Conservation (phyloP, 2,797 vertebrate species). For the Gobionotothen gibberifrons region DNA sequence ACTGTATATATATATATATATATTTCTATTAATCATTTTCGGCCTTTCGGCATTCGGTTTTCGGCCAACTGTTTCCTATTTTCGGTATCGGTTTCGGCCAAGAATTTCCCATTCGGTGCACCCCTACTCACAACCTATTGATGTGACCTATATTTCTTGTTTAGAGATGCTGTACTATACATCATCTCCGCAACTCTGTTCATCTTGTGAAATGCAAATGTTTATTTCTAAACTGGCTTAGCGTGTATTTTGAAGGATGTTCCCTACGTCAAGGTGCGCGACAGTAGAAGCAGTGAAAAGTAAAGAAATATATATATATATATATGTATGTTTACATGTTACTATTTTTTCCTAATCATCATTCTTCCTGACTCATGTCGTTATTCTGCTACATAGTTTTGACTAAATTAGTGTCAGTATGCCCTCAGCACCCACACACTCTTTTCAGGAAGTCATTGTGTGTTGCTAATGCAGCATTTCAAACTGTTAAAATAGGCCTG, state of each 20-base stretch:
- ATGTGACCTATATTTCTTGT: neutral
- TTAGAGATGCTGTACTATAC: neutral
- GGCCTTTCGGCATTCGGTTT: too few relatives aligned
- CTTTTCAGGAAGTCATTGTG: neutral
- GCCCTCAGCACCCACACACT: neutral
- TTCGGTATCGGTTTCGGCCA: too few relatives aligned
- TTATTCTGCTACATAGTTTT: slow-evolving; percentile 7
- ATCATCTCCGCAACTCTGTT: slow-evolving; percentile 27
- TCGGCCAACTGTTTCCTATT: too few relatives aligned
- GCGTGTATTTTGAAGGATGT: neutral
- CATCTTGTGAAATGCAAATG: slow-evolving; percentile 20
- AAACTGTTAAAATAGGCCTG: neutral
- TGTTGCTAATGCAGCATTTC: neutral
- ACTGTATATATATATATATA: too few relatives aligned
- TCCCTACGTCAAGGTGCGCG: neutral
- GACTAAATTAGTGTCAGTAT: neutral
- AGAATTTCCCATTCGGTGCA: too few relatives aligned
- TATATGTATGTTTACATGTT: neutral
- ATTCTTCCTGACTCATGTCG: neutral
- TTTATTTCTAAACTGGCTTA: slow-evolving; percentile 15
- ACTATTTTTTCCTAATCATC: neutral
- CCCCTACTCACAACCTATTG: neutral
- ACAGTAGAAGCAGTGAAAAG: neutral
- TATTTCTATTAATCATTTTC: too few relatives aligned
- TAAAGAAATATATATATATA: neutral